Percentiles rank a stretch among this genome's conserved stretches.
Evolutionary conservation across 2,113 vertebrate genomes (phyloP).

Genomic region (Anhinga rufa): DNA sequence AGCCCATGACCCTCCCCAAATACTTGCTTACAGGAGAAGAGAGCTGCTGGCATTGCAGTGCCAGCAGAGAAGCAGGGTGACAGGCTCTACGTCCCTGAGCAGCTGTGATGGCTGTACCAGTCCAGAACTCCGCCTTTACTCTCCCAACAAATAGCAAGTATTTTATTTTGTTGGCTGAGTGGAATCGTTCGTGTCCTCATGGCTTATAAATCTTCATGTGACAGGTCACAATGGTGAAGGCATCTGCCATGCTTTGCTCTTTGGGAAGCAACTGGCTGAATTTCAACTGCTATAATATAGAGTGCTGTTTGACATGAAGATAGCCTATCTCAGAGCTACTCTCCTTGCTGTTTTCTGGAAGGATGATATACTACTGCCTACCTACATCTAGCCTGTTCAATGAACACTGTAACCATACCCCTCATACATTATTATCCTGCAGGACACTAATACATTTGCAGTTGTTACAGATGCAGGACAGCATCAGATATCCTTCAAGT

Average conservation of each 20-base stretch:
- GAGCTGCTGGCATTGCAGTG: background rate
- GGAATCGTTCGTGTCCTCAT: background rate
- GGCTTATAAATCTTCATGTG: slow-evolving; percentile 10
- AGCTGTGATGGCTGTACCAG: background rate
- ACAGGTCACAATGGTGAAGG: background rate
- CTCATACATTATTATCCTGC: background rate
- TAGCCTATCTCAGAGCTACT: background rate
- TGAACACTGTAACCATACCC: background rate
- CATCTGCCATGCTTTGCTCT: slow-evolving; percentile 14
- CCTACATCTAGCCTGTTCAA: background rate
- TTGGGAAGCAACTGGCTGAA: background rate
- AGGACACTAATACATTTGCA: background rate
- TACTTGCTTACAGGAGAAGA: background rate
- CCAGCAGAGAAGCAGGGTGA: background rate
- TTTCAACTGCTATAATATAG: background rate
- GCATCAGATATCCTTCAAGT: background rate
- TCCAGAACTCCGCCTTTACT: background rate
- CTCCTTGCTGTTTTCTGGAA: background rate
- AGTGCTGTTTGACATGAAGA: background rate
- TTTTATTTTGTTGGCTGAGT: background rate
- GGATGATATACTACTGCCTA: background rate
- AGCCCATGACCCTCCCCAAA: background rate
- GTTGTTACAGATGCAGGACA: background rate
- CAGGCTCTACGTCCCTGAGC: background rate
- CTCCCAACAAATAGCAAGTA: background rate